Evolutionary conservation across 2,797 vertebrate species (phyloP), one percentile per base, ranked within the genome.

Genomic region (Botia almorhae): DNA sequence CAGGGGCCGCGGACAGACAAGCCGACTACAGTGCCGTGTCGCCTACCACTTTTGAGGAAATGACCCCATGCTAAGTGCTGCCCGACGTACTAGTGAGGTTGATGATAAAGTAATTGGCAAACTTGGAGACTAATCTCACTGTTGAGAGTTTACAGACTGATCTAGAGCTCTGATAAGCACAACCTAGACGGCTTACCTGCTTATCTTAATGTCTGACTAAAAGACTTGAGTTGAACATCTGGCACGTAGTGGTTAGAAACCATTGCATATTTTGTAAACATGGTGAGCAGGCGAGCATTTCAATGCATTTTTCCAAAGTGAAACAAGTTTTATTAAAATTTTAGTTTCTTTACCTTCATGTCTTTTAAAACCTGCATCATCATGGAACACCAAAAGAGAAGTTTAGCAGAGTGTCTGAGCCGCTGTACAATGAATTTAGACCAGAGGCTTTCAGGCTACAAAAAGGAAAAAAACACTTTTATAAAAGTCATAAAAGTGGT

Each of bases 21-120:
- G 72, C 71, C 43, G 86, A 85, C 82, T 86, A 56, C 71, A 74
- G 65, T 23, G 2, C 73, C 67, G 67, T 46, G 60, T 55, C 55
- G 78, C 63, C 77, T 21, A 80, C 56, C 64, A 73, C 75, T 80
- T 80, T 56, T 70, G 64, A 83, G 80, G 81, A 86, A 87, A 84
- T 86, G 76, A 60, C 77, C 81, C 81, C 85, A 82, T 72, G 82
- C 81, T 86, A 79, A 83, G 74, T 83, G 78, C 55, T 83, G 81
- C 58, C 72, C 73, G 77, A 83, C 76, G 81, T 60, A 65, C 73
- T 19, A 60, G 61, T 81, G 58, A 72, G 80, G 21, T 79, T 70
- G 64, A 69, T 75, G 79, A 76, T 86, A 74, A 86, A 86, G 76
- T 76, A 70, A 80, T 72, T 80, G 78, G 48, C 3, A 17, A 80